Evolutionary conservation across 1,140 invertebrate species (phyloP).

Genomic region (Oscheius sp.): DNA sequence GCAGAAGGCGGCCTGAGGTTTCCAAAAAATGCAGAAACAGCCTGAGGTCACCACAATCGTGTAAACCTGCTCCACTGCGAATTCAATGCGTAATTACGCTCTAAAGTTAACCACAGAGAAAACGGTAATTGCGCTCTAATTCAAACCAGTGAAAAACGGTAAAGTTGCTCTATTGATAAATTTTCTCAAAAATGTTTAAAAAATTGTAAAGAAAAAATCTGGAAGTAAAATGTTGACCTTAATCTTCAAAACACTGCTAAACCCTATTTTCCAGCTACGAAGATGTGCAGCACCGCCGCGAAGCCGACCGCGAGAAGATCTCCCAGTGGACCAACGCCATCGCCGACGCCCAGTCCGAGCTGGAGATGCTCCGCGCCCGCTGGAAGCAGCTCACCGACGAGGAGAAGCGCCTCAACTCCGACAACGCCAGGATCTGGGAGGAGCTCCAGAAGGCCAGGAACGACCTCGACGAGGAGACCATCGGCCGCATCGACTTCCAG

Average conservation of each 20-base stretch:
- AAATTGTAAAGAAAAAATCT: too few species aligned
- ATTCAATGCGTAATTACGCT: too few species aligned
- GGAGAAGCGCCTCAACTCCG: constrained; percentile 62
- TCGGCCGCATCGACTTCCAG: constrained; percentile 86
- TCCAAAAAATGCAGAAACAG: too few species aligned
- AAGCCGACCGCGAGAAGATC: constrained; percentile 64
- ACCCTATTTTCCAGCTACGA: constrained; percentile 63
- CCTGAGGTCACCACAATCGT: too few species aligned
- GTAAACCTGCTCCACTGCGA: too few species aligned
- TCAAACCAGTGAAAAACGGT: too few species aligned
- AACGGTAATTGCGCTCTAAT: too few species aligned
- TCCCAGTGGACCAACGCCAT: constrained; percentile 64
- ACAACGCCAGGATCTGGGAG: constrained; percentile 63
- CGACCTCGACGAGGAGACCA: constrained; percentile 86
- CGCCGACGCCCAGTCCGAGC: constrained; percentile 65
- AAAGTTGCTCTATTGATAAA: too few species aligned
- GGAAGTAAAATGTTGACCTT: too few species aligned
- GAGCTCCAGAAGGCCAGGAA: constrained; percentile 63
- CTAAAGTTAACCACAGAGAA: too few species aligned
- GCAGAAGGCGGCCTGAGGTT: too few species aligned
- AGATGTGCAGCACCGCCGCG: constrained; percentile 63
- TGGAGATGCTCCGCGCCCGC: constrained; percentile 64
- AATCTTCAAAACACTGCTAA: neutral
- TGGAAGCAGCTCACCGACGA: constrained; percentile 65
- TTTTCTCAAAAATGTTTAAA: too few species aligned